Base-by-base conservation (phyloP, 1,140 invertebrate genomes). In the Tachypleus tridentatus region DNA sequence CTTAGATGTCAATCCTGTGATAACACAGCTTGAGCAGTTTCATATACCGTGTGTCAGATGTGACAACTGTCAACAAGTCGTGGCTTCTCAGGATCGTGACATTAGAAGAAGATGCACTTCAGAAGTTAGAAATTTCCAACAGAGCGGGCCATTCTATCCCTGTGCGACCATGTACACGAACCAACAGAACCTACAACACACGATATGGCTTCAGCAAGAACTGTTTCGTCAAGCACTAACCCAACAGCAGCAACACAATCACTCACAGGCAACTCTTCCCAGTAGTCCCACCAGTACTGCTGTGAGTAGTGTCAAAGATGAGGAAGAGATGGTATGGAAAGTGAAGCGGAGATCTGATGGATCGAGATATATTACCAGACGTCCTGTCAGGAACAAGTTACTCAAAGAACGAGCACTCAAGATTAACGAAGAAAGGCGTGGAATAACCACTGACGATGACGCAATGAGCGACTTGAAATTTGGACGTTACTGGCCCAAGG, bases 381-480 rank as follows among this genome's bases (percentile, higher is more conserved):
- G 87, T 47, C 86, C 87, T 4, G 82, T 87, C 0, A 77, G 86
- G 52, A 87, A 82, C 75, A 80, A 84, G 65, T 78, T 87, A 52
- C 75, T 87, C 48, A 86, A 84, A 71, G 86, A 87, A 70, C 73
- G 87, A 49, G 86, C 85, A 48, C 77, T 84, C 66, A 82, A 84
- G 73, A 82, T 89, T 63, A 81, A 80, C 10, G 83, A 87, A 70
- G 86, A 88, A 70, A 76, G 86, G 51, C 81, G 82, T 63, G 86
- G 87, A 3, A 78, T 87, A 56, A 90, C 87, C 3, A 90, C 88
- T 2, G 88, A 91, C 73, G 88, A 91, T 72, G 88, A 91, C 71
- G 86, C 86, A 9, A 81, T 87, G 74, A 89, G 87, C 11, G 88
- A 91, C 72, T 78, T 90, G 61, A 91, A 91, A 81, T 81, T 85